Percentiles rank a stretch among this genome's conserved stretches.
Conservation (phyloP, 2,888 invertebrate species). For the Zonitis immaculata region DNA sequence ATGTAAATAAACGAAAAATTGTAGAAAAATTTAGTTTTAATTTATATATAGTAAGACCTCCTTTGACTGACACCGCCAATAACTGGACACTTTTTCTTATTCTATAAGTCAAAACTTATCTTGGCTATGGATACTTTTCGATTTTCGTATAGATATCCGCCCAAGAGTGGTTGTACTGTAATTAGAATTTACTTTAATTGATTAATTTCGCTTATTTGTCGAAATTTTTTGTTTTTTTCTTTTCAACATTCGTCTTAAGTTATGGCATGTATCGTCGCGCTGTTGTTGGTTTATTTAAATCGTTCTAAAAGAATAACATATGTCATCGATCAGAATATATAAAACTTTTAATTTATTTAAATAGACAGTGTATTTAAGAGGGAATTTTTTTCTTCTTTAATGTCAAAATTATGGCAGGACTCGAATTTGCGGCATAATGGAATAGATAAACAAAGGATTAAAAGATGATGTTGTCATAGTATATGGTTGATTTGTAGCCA, state of each 20-base stretch:
- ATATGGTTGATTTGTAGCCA: constrained; percentile 38
- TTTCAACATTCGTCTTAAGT: not conserved
- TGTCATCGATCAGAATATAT: constrained; percentile 1
- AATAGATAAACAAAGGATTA: constrained; percentile 37
- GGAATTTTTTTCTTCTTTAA: no score
- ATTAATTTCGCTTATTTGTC: no score
- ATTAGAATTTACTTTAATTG: no score
- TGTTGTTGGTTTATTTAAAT: not conserved
- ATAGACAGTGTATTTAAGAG: no score
- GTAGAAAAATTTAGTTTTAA: not conserved
- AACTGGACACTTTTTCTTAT: no score
- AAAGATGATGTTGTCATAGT: constrained; percentile 16
- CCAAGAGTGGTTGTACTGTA: no score
- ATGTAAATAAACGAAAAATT: not conserved
- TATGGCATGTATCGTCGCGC: not conserved
- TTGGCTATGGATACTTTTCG: no score
- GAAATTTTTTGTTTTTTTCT: no score
- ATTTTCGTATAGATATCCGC: no score
- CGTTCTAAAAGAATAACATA: not conserved
- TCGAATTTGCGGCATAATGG: constrained; percentile 34
- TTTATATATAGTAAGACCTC: no score
- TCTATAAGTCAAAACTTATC: no score
- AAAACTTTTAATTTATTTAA: not conserved
- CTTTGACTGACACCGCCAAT: no score
- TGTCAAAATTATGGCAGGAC: not conserved